These are phyloP conservation scores for Lepisosteus osseus DNA, from an alignment of 2,113 vertebrate species.

Conservation along the genomic window DNA sequence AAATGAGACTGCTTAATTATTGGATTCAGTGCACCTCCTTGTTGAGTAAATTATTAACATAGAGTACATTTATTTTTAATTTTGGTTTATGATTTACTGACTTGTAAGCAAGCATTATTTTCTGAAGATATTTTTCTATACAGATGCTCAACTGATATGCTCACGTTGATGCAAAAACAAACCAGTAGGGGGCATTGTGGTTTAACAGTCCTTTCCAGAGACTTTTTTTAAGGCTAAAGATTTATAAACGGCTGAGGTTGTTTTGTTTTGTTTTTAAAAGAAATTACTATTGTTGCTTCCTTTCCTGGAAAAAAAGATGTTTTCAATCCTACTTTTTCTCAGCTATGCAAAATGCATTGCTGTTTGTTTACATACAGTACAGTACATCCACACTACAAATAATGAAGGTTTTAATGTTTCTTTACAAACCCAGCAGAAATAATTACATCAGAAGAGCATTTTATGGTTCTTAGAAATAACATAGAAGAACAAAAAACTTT, in stretches of 20 bases:
- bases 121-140: too few species aligned
- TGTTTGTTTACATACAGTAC: neutral
- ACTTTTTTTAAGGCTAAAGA: neutral
- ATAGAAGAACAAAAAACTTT: too few species aligned
- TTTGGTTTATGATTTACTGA: neutral
- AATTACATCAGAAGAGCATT: too few species aligned
- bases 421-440: neutral
- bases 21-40: too few species aligned
- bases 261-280: constrained; percentile 14
- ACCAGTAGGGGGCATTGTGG: constrained; percentile 84
- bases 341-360: neutral
- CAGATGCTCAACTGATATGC: too few species aligned
- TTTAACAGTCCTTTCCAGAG: constrained; percentile 57
- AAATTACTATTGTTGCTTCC: constrained; percentile 3
- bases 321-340: constrained; percentile 6
- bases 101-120: too few species aligned
- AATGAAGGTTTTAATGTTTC: too few species aligned
- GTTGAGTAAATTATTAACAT: too few species aligned
- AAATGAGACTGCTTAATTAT: too few species aligned
- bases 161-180: neutral
- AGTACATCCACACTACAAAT: neutral
- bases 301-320: neutral
- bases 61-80: too few species aligned
- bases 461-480: too few species aligned
- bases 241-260: constrained; percentile 16